Percentiles rank a stretch among this genome's conserved stretches.
phyloP scores from a whole-genome alignment of 2,797 vertebrate genomes.

The Petrocephalus sullivani region DNA sequence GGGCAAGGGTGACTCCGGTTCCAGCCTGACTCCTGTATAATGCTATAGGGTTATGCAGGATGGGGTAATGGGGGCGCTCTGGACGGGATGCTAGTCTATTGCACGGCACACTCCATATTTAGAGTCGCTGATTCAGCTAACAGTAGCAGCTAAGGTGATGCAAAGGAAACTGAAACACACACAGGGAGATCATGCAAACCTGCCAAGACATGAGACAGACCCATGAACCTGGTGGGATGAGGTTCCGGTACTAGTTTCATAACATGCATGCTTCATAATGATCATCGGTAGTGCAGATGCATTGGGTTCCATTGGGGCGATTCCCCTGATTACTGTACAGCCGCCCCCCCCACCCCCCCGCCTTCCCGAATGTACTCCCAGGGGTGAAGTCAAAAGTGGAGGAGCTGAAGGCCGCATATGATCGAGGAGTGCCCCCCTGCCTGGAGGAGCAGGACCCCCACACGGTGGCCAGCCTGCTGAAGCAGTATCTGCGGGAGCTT shows the following conservation, averaged over 20 bases:
- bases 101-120: not conserved
- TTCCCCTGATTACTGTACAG: not conserved
- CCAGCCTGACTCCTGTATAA: not conserved
- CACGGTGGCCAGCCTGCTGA: constrained; percentile 92
- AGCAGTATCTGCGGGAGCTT: constrained; percentile 93
- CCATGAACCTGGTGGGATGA: not conserved
- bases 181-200: not conserved
- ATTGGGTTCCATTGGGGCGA: not conserved
- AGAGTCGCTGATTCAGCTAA: not conserved
- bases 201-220: not conserved
- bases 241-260: not conserved
- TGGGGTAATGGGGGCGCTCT: not conserved
- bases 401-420: constrained; percentile 35
- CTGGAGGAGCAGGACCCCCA: constrained; percentile 95
- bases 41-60: not conserved
- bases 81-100: not conserved
- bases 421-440: constrained; percentile 89
- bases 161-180: not conserved
- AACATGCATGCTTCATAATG: not conserved
- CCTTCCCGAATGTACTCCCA: not conserved
- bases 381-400: constrained; percentile 6
- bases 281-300: not conserved
- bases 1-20: not conserved
- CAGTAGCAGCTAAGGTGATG: not conserved
- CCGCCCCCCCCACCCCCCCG: no score